These are phyloP conservation scores for Palythoa grandiflora DNA, from an alignment of 92 coral and sea anemone species.

Conservation along the genomic window DNA sequence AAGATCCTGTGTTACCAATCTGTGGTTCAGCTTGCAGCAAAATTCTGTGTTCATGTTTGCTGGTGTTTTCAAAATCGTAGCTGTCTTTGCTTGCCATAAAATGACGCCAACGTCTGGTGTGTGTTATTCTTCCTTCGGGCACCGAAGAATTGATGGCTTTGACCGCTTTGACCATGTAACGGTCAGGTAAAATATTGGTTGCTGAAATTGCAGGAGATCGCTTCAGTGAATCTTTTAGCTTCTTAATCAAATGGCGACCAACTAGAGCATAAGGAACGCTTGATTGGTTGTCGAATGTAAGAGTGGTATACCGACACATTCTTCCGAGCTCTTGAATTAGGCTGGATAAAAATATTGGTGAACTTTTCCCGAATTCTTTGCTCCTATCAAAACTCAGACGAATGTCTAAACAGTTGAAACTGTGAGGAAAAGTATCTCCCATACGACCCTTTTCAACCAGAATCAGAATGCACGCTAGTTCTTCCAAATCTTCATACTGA, in stretches of 20 bases:
- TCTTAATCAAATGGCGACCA: slow-evolving; percentile 44
- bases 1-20: no score
- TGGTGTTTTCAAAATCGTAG: slow-evolving; percentile 44
- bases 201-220: slow-evolving; percentile 52
- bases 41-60: slow-evolving; percentile 53
- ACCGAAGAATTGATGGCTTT: neutral
- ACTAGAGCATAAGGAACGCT: slow-evolving; percentile 54
- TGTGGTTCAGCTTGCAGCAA: slow-evolving; percentile 66
- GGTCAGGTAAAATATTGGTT: slow-evolving; percentile 25
- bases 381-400: slow-evolving; percentile 59
- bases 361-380: slow-evolving; percentile 32
- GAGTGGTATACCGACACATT: slow-evolving; percentile 57
- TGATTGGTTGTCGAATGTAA: neutral
- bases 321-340: slow-evolving; percentile 60
- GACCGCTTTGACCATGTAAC: slow-evolving; percentile 40
- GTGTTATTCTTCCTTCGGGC: neutral
- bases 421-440: slow-evolving; percentile 73
- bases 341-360: slow-evolving; percentile 39
- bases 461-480: slow-evolving; percentile 59
- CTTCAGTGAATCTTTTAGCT: slow-evolving; percentile 21
- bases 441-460: slow-evolving; percentile 71
- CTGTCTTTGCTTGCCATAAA: slow-evolving; percentile 48
- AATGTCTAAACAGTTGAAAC: slow-evolving; percentile 65
- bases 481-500: slow-evolving; percentile 64
- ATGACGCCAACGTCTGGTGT: slow-evolving; percentile 49